These are phyloP conservation scores for Equus przewalskii DNA, from an alignment of 2,113 vertebrate species.

Conservation along the genomic window DNA sequence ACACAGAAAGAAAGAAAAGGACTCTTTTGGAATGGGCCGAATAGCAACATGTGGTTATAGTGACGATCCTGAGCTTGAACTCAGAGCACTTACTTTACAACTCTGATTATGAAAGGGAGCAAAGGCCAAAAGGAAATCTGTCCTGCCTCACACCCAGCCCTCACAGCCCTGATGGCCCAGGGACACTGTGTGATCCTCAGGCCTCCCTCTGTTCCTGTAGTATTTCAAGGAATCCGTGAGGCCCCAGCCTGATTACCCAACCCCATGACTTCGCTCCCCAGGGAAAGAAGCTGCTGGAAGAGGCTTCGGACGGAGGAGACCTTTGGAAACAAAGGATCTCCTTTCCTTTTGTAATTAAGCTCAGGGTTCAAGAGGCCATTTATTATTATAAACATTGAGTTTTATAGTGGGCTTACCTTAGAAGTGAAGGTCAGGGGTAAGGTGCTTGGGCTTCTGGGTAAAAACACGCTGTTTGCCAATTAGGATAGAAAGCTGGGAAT, in stretches of 20 bases:
- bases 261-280: slow-evolving; percentile 24
- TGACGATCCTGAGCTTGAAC: slow-evolving; percentile 35
- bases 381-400: slow-evolving; percentile 21
- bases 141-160: neutral
- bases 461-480: slow-evolving; percentile 13
- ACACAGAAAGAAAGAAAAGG: slow-evolving; percentile 10
- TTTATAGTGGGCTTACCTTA: neutral
- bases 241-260: neutral
- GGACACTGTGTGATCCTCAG: neutral
- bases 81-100: slow-evolving; percentile 64
- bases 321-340: slow-evolving; percentile 56
- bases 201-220: slow-evolving; percentile 3
- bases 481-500: neutral
- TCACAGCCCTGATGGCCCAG: neutral
- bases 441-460: neutral
- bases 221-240: slow-evolving; percentile 66
- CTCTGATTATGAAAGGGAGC: slow-evolving; percentile 62
- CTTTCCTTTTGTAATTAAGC: slow-evolving; percentile 55
- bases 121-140: slow-evolving; percentile 39
- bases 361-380: neutral
- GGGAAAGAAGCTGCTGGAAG: slow-evolving; percentile 38
- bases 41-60: neutral
- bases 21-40: slow-evolving; percentile 15
- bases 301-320: neutral
- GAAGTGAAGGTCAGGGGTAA: neutral